Base-by-base conservation (phyloP, 2,888 invertebrate species). In the Idaea biselata region DNA sequence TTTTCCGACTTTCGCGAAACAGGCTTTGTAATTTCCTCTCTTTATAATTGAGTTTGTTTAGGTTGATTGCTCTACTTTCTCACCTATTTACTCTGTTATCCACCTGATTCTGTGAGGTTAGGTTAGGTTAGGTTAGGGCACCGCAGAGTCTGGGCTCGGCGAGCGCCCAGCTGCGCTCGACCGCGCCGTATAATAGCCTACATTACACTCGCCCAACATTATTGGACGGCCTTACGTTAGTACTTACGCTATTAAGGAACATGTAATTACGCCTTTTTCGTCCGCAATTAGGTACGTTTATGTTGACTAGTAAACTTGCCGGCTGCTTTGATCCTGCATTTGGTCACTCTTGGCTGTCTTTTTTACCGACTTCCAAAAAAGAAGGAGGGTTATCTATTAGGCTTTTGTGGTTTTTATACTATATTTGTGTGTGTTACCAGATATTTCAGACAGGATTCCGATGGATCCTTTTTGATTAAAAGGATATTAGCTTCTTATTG, bases 71-170 rank as follows among this genome's bases (percentile, higher is more conserved):
- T 44, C 44, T 44, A 11, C 44, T 44, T 44, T 44, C 1, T 11
- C 44, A 44, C 14, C 44, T 44, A 44, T 44, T 44, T 44, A 44
- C 44, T 14, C 8, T 44, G 44, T 14, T 44, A 44, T 33, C 33
- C 33, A 33, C 33, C 33, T 33, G 33, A 44, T 44, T 44, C 44
- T 44, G 44, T 44, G 11, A 44, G 44, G 44, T 44, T 44, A 44
- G 44, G 44, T 44, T 44, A 44, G 44, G 44, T 44, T 44, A 44
- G 44, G 44, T 44, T 44, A 65, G 68, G 79, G 79, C 80, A 73
- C 77, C 80, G 72, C 25, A 69, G 69, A 60, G 81, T 80, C 81
- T 81, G 70, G 73, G 73, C 73, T 44, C 72, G 73, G 73, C 56
- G 60, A 63, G 69, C 71, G 67, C 57, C 59, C 72, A 67, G 69